These are phyloP conservation scores for Oscheius myriophilus DNA, from an alignment of 2,888 invertebrate species.

Conservation along the genomic window DNA sequence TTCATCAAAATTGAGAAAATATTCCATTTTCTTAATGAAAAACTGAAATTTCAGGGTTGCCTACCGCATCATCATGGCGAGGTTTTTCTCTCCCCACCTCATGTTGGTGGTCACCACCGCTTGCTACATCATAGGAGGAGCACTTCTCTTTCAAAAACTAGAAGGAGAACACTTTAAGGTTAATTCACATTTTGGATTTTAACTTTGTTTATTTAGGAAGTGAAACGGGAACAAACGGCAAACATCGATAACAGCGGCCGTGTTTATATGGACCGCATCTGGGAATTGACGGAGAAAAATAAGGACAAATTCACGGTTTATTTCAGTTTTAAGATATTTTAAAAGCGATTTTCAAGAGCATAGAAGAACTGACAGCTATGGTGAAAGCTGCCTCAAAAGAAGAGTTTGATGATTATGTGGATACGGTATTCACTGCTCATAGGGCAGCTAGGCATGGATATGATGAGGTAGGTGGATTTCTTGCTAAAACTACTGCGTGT, in stretches of 20 bases:
- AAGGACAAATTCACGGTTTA: constrained; percentile 32
- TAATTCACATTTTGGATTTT: constrained; percentile 22
- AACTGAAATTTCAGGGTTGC: constrained; percentile 29
- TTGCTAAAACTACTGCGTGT: neutral
- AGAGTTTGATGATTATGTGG: constrained; percentile 61
- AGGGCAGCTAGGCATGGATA: constrained; percentile 65
- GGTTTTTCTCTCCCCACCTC: constrained; percentile 62
- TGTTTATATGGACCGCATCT: constrained; percentile 51
- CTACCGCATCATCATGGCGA: constrained; percentile 40
- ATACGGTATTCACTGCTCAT: constrained; percentile 65
- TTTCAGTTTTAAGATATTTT: neutral
- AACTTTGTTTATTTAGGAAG: no score
- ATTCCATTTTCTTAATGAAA: no score
- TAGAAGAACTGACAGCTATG: constrained; percentile 43
- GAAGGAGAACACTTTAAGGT: constrained; percentile 53
- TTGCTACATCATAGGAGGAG: constrained; percentile 63
- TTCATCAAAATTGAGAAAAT: no score
- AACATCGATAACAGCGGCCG: constrained; percentile 55
- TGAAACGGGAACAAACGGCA: constrained; percentile 48
- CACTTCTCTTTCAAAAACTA: constrained; percentile 47
- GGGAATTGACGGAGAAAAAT: constrained; percentile 41
- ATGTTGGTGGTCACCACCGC: constrained; percentile 59
- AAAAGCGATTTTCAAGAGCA: constrained; percentile 20
- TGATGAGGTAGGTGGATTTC: constrained; percentile 49
- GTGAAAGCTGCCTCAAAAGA: constrained; percentile 47